Percentiles rank a stretch among this genome's conserved stretches.
Evolutionary conservation across 1,140 invertebrate species (phyloP).

Genomic region (Phenacoccus solenopsis): DNA sequence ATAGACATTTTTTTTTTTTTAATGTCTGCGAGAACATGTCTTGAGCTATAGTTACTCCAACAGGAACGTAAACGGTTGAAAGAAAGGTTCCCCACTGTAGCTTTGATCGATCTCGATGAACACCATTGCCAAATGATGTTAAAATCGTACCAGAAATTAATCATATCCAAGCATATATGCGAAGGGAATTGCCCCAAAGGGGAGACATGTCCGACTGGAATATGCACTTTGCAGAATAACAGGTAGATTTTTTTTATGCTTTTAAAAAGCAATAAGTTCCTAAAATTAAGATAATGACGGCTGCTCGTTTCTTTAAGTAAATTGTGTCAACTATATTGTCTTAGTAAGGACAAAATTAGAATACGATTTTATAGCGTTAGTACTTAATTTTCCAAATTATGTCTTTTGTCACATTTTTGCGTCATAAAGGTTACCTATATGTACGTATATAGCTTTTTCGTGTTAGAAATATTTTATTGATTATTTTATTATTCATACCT

Average conservation of each 20-base stretch:
- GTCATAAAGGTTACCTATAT: too few species aligned
- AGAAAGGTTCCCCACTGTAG: constrained; percentile 66
- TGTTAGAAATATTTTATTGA: too few species aligned
- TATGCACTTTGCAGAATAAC: constrained; percentile 40
- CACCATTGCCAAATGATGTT: constrained; percentile 61
- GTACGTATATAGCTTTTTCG: too few species aligned
- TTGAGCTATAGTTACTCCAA: constrained; percentile 24
- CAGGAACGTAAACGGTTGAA: constrained; percentile 70
- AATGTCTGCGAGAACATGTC: background rate
- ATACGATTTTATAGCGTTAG: too few species aligned
- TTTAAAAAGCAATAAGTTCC: too few species aligned
- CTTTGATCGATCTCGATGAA: constrained; percentile 56
- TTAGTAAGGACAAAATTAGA: too few species aligned
- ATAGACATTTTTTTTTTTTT: background rate
- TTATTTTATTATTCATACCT: too few species aligned
- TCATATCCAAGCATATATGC: constrained; percentile 63
- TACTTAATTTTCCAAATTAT: too few species aligned
- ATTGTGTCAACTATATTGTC: too few species aligned
- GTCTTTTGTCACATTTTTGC: too few species aligned
- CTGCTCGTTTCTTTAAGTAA: too few species aligned
- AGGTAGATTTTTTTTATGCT: constrained; percentile 20
- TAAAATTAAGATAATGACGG: too few species aligned
- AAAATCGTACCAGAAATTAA: constrained; percentile 63
- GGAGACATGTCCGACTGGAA: constrained; percentile 67
- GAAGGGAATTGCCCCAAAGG: constrained; percentile 72